phyloP scores from a whole-genome alignment of 2,113 vertebrate genomes.

The Lampris megalopsis region DNA sequence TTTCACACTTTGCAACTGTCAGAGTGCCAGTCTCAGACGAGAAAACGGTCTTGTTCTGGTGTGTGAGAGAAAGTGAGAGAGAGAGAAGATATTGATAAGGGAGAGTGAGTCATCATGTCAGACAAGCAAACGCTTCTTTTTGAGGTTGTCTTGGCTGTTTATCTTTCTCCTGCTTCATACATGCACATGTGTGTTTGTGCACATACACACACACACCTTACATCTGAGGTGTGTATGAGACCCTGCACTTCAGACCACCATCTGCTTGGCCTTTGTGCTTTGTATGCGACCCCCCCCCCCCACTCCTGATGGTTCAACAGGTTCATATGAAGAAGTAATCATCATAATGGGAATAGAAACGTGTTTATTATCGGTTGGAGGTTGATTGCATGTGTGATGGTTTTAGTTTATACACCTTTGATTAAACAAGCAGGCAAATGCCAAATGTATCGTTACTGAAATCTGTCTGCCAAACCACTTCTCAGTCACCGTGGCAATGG shows the following conservation, averaged over 20 bases:
- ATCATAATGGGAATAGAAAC: too few species aligned
- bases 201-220: slow-evolving; percentile 20
- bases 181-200: background rate
- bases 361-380: too few species aligned
- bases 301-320: background rate
- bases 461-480: background rate
- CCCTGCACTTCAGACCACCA: slow-evolving; percentile 1
- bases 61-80: slow-evolving; percentile 33
- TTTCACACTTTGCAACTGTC: background rate
- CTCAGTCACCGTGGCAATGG: background rate
- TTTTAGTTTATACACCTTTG: too few species aligned
- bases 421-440: too few species aligned
- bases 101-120: slow-evolving; percentile 18
- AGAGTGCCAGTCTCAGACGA: slow-evolving; percentile 16
- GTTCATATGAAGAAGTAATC: background rate
- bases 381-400: too few species aligned
- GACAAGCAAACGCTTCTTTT: background rate
- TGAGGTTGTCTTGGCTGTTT: background rate
- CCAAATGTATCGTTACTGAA: too few species aligned
- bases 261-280: slow-evolving; percentile 24
- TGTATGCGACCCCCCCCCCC: background rate
- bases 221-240: slow-evolving; percentile 13
- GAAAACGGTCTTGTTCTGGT: background rate
- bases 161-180: background rate
- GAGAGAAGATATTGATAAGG: background rate